Evolutionary conservation across 2,888 invertebrate genomes (phyloP).

Genomic region (Epistrophe eligans): DNA sequence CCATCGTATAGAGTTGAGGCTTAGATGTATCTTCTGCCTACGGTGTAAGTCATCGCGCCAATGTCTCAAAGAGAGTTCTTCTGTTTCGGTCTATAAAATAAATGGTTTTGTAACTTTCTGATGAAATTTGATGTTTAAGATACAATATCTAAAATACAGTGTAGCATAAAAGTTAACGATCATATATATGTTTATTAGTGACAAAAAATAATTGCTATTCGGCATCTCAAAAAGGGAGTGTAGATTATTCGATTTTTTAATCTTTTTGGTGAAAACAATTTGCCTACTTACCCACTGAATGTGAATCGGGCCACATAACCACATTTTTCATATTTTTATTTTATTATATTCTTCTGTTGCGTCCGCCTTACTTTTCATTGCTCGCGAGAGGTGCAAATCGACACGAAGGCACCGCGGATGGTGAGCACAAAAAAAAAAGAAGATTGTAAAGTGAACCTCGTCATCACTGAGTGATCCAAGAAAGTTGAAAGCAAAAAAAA

Average conservation of each 20-base stretch:
- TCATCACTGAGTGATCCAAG: slow-evolving; percentile 66
- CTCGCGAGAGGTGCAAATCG: slow-evolving; percentile 63
- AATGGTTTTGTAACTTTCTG: slow-evolving; percentile 34
- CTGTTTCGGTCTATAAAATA: slow-evolving; percentile 35
- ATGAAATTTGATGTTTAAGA: slow-evolving; percentile 16
- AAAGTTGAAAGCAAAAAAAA: slow-evolving; percentile 63
- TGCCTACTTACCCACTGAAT: slow-evolving; percentile 76
- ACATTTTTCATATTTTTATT: slow-evolving; percentile 42
- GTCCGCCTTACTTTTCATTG: slow-evolving; percentile 59
- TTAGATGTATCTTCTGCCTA: slow-evolving; percentile 16
- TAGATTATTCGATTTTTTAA: slow-evolving; percentile 19
- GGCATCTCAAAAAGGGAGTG: neutral
- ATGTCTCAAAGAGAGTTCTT: slow-evolving; percentile 3
- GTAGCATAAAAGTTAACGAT: neutral
- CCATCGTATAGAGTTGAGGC: slow-evolving; percentile 57
- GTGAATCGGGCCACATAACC: slow-evolving; percentile 73
- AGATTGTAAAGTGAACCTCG: slow-evolving; percentile 62
- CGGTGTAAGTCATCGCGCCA: slow-evolving; percentile 12
- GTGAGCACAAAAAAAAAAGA: slow-evolving; percentile 34
- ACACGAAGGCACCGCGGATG: slow-evolving; percentile 45
- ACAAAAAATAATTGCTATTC: neutral
- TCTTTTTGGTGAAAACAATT: slow-evolving; percentile 74
- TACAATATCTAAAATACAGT: slow-evolving; percentile 25
- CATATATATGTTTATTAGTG: neutral
- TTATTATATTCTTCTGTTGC: slow-evolving; percentile 14